These are phyloP conservation scores for Chironomus striatipennis DNA, from an alignment of 1,140 invertebrate species.

Conservation along the genomic window DNA sequence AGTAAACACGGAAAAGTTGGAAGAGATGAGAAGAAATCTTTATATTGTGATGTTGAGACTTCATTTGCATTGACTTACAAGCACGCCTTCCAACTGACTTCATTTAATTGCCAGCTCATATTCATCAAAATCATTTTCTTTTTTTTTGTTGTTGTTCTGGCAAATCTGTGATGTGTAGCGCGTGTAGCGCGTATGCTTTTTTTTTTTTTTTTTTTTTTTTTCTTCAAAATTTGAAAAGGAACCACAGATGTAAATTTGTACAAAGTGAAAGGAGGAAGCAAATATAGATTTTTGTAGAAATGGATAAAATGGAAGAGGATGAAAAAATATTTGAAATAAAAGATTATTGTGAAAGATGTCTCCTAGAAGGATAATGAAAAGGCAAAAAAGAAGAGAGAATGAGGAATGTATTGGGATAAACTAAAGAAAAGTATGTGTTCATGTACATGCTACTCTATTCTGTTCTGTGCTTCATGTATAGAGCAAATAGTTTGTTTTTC, in stretches of 20 bases:
- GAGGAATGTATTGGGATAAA: no score
- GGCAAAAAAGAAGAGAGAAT: no score
- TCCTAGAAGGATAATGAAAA: slow-evolving; percentile 15
- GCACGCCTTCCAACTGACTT: neutral
- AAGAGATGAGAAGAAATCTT: no score
- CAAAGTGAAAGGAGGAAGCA: neutral
- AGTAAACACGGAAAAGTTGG: no score
- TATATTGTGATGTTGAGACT: no score
- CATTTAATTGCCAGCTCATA: neutral
- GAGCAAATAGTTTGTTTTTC: neutral
- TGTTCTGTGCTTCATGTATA: no score
- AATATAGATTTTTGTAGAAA: neutral
- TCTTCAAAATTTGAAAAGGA: neutral
- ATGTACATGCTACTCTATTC: neutral
- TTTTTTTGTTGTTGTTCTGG: no score
- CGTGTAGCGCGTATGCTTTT: no score
- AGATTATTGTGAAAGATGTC: slow-evolving; percentile 23
- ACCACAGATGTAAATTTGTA: neutral
- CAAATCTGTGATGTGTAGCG: neutral
- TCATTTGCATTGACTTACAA: slow-evolving; percentile 1
- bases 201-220: no score
- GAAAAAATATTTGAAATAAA: neutral
- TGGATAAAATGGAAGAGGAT: neutral
- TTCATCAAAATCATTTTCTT: neutral
- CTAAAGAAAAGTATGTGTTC: neutral